phyloP scores from a whole-genome alignment of 2,113 vertebrate species.

The Bufo bufo region DNA sequence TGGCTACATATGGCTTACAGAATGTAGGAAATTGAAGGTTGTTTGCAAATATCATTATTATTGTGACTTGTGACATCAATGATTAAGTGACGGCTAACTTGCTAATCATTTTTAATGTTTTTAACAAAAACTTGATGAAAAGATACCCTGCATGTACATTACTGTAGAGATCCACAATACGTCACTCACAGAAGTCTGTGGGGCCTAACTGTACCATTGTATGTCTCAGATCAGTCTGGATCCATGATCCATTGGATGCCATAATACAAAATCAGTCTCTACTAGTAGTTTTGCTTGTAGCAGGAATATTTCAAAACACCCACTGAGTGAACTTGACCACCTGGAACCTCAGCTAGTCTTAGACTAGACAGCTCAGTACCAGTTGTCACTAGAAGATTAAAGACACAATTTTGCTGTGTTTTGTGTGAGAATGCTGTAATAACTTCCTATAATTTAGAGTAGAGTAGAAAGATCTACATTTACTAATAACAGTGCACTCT shows the following conservation, averaged over 20 bases:
- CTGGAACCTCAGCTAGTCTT: not conserved
- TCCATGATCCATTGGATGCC: not conserved
- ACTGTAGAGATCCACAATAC: not conserved
- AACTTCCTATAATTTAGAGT: not conserved
- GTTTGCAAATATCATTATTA: no score
- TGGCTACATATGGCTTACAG: no score
- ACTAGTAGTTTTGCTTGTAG: no score
- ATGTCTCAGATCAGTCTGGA: not conserved
- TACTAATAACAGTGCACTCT: conserved; percentile 10
- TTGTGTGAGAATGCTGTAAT: conserved; percentile 16
- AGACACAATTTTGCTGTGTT: not conserved
- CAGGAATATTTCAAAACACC: no score
- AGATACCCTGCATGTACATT: not conserved
- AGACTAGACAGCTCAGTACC: not conserved
- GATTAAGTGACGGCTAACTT: no score
- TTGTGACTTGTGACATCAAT: no score
- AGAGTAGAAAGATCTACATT: not conserved
- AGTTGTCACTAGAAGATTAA: conserved; percentile 15
- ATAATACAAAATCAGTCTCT: no score
- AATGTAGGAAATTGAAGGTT: no score
- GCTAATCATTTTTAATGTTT: no score
- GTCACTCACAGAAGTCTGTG: not conserved
- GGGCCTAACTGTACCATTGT: not conserved
- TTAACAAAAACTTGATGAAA: not conserved
- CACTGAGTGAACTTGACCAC: not conserved